Base-by-base conservation (phyloP, 2,113 vertebrate species). In the Poecilia latipinna region DNA sequence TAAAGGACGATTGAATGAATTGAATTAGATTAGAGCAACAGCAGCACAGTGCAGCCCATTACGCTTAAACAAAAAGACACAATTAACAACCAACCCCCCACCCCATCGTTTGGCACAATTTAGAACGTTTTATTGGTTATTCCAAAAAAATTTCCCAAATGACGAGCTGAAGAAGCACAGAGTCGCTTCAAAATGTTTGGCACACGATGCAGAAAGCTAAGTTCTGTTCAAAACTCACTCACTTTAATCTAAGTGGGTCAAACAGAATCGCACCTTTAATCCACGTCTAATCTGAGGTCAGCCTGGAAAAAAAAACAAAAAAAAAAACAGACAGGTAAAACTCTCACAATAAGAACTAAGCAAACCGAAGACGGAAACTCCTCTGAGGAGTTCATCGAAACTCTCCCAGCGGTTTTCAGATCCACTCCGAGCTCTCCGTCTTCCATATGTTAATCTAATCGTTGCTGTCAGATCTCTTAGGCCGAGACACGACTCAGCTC, bases 391-490 rank as follows among this genome's bases (percentile, higher is more conserved):
- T 65, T 60, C 44, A 29, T 72, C 13, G 61, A 39, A 37, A 72
- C 65, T 48, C 37, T 42, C 4, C 65, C 60, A 42, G 69, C 48
- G 62, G 66, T 68, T 70, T 54, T 72, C 64, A 68, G 42, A 57
- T 15, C 61, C 35, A 64, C 35, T 13, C 4, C 31, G 62, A 74
- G 61, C 35, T 29, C 54, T 61, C 61, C 35, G 48, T 66, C 71
- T 65, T 70, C 71, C 61, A 61, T 80, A 61, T 80, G 76, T 74
- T 74, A 85, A 77, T 82, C 66, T 48, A 85, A 78, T 72, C 48
- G 39, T 51, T 60, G 75, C 68, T 61, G 70, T 85, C 77, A 82
- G 69, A 72, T 84, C 76, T 74, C 60, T 74, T 57, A 22, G 78
- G 61, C 66, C 65, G 67, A 72, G 42, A 42, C 64, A 8, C 5